Base-by-base conservation (phyloP, 2,797 vertebrate genomes). In the Falco cherrug region DNA sequence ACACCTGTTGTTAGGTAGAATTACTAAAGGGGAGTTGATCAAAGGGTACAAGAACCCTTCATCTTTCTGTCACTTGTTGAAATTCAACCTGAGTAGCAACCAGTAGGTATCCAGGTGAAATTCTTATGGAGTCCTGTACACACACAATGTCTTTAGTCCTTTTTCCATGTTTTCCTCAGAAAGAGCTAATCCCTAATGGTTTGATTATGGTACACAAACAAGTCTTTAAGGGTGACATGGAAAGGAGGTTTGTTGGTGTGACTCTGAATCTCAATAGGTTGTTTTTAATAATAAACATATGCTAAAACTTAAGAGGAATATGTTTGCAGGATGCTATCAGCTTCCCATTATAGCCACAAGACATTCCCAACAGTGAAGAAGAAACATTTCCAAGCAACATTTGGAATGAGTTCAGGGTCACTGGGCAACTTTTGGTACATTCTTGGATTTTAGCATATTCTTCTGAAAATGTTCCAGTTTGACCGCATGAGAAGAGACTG, bases 1-100 rank as follows among this genome's bases (percentile, higher is more conserved):
- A 73, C 0, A 0, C 6, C 1, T 41, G 47, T 39, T 89, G 29
- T 71, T 67, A 50, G 1, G 1, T 1, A 80, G 39, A 67, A 65
- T 69, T 51, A 37, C 29, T 56, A n/a, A 84, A n/a, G n/a, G 11
- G 5, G 2, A 6, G 9, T 20, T 35, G 57, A 56, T 91, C 29
- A 54, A 50, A 65, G 28, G 16, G 11, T 67, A 53, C 28, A 59
- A 64, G 35, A 73, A 54, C 6, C 5, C 16, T 73, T 64, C 35
- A 47, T 56, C 75, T 77, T 84, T 60, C 56, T 70, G 47, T 63
- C 37, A 56, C 16, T 61, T 53, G 37, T 26, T 84, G 67, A 78
- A 89, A 61, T 79, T 90, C 51, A 88, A 28, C 39, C 71, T 28
- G 45, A 53, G 28, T 16, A 90, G 18, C 25, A 70, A 31, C 13